These are phyloP conservation scores for Mustela lutreola DNA, from an alignment of 2,113 vertebrate genomes.

Conservation along the genomic window DNA sequence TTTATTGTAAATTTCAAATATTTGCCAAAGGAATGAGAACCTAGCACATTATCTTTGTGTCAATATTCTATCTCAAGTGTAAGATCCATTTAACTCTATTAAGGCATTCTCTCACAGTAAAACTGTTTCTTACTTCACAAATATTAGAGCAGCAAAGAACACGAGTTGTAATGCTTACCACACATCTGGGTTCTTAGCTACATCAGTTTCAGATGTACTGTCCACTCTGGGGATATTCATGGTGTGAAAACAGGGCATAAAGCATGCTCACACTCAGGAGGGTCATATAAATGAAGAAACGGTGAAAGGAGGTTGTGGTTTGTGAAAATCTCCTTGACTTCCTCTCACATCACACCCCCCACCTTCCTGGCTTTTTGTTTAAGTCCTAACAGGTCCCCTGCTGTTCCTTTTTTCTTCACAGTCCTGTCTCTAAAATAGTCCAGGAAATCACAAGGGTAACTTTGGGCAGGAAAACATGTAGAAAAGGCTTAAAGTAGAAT, in stretches of 20 bases:
- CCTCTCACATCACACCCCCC: neutral
- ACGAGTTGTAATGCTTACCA: neutral
- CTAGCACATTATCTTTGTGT: neutral
- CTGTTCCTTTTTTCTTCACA: neutral
- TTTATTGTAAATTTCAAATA: slow-evolving; percentile 37
- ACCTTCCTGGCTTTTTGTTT: neutral
- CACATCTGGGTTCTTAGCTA: neutral
- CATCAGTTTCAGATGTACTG: neutral
- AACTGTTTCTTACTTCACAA: neutral
- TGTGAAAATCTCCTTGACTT: neutral
- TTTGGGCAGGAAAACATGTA: neutral
- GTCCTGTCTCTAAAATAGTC: neutral
- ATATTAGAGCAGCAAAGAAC: neutral
- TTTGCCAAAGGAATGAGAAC: neutral
- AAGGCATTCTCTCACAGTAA: neutral
- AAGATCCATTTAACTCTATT: neutral
- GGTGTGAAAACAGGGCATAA: neutral
- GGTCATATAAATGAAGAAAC: neutral
- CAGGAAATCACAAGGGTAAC: neutral
- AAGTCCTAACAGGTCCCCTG: neutral
- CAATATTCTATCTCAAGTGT: neutral
- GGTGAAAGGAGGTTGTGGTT: neutral
- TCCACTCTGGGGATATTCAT: neutral
- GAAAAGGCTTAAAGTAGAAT: neutral
- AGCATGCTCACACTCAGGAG: neutral